Conservation (phyloP, 2,888 invertebrate genomes). For the Amphiduros pacificus region DNA sequence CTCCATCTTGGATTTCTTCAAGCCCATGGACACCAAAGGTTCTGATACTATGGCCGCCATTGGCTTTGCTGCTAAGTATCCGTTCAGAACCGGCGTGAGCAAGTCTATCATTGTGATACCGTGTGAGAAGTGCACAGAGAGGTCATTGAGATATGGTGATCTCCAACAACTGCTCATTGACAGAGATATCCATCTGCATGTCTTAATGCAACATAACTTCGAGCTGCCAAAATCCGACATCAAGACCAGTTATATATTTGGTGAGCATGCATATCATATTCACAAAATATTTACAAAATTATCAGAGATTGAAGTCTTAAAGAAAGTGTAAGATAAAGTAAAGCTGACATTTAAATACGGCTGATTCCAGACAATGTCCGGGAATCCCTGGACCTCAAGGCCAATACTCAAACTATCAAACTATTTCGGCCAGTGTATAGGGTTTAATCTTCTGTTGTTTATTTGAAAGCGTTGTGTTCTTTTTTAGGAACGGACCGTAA, state of each 20-base stretch:
- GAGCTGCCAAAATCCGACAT: slow-evolving; percentile 15
- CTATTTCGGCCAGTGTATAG: not conserved
- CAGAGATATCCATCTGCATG: slow-evolving; percentile 27
- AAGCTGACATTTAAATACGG: too few species aligned
- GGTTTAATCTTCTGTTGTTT: not conserved
- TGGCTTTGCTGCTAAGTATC: slow-evolving; percentile 68
- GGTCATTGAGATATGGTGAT: slow-evolving; percentile 20
- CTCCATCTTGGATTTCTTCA: slow-evolving; percentile 7
- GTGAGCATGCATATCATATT: too few species aligned
- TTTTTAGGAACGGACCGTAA: slow-evolving; percentile 54
- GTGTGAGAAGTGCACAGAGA: slow-evolving; percentile 73
- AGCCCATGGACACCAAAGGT: slow-evolving; percentile 22
- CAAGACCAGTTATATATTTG: slow-evolving; percentile 29
- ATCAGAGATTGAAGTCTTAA: too few species aligned
- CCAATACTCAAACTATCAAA: not conserved
- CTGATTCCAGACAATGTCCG: too few species aligned
- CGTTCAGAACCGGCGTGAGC: slow-evolving; percentile 81
- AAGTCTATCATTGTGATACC: slow-evolving; percentile 80
- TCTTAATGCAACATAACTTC: slow-evolving; percentile 26
- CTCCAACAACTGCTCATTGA: slow-evolving; percentile 24
- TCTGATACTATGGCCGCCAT: slow-evolving; percentile 65
- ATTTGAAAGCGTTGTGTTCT: too few species aligned
- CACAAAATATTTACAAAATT: not conserved
- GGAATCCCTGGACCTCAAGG: not conserved
- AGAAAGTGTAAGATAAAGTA: too few species aligned